Evolutionary conservation across 2,797 vertebrate genomes (phyloP), one percentile per base, ranked within the genome.

Genomic region (Tachyglossus aculeatus): DNA sequence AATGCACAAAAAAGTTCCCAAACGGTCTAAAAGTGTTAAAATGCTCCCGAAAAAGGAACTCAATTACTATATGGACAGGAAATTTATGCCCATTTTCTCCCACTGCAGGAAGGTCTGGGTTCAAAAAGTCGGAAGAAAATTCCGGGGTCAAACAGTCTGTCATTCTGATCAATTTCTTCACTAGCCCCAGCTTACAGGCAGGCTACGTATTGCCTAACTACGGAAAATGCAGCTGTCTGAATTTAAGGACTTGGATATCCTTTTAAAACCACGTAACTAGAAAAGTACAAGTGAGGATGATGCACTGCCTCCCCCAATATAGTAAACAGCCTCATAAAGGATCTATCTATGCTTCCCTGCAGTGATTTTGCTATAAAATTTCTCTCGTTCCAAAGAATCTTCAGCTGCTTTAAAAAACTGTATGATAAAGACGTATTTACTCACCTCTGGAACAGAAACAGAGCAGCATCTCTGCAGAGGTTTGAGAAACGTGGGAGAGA

Each of bases 371-470:
- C n/a, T n/a, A n/a, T n/a, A n/a, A n/a, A n/a, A n/a, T n/a, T n/a
- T n/a, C n/a, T n/a, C n/a, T n/a, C n/a, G n/a, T n/a, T n/a, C n/a
- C n/a, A n/a, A n/a, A 47, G 4, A 7, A 22, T 48, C 45, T 48
- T 25, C 48, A 29, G 10, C 45, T 29, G 25, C 45, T 48, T 48
- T n/a, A n/a, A n/a, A 48, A 48, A 48, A 29, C 15, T 48, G 15
- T 5, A 48, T 48, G 25, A 48, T 19, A 29, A 48, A 56, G 29
- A 56, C n/a, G n/a, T 36, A 55, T 21, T 54, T 18, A 47, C 54
- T 19, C 16, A 55, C 19, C 9, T 72, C 57, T 51, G 56, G 65
- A 66, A 14, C 11, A 79, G 74, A 76, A 60, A 69, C 9, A 58
- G 15, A 72, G 59, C 9, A 51, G 19, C 10, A 48, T 25, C 22